These are phyloP conservation scores for Volucella inanis DNA, from an alignment of 2,888 invertebrate genomes.

Conservation along the genomic window DNA sequence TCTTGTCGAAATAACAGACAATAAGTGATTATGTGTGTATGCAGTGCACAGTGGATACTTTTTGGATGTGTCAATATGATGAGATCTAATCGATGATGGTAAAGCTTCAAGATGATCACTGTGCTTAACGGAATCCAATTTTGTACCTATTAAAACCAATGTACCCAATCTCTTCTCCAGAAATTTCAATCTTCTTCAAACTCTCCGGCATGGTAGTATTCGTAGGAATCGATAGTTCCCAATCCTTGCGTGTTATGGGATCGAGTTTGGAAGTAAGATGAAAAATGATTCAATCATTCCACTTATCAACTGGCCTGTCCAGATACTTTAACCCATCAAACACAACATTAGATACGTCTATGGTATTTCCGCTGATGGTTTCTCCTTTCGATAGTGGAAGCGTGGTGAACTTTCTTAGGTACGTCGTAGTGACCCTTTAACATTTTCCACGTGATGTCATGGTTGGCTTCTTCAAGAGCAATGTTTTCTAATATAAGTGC, in stretches of 20 bases:
- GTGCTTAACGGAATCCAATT: no score
- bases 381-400: constrained; percentile 1
- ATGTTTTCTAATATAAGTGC: no score
- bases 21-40: constrained; percentile 3
- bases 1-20: constrained; percentile 1
- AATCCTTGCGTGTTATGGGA: background rate
- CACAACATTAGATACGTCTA: background rate
- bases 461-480: no score
- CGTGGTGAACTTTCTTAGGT: no score
- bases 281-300: background rate
- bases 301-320: no score
- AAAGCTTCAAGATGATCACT: background rate
- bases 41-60: constrained; percentile 1
- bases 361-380: background rate
- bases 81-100: background rate
- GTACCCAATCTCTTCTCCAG: constrained; percentile 3
- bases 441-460: no score
- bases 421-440: no score
- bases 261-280: constrained; percentile 11
- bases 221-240: background rate
- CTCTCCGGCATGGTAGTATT: background rate
- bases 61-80: background rate
- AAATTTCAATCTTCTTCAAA: background rate
- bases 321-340: no score
- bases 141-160: no score